A percentile compares a stretch with the other conserved stretches of the same genome.
Conservation (phyloP, 2,113 vertebrate species). For the Psilopogon haemacephalus region DNA sequence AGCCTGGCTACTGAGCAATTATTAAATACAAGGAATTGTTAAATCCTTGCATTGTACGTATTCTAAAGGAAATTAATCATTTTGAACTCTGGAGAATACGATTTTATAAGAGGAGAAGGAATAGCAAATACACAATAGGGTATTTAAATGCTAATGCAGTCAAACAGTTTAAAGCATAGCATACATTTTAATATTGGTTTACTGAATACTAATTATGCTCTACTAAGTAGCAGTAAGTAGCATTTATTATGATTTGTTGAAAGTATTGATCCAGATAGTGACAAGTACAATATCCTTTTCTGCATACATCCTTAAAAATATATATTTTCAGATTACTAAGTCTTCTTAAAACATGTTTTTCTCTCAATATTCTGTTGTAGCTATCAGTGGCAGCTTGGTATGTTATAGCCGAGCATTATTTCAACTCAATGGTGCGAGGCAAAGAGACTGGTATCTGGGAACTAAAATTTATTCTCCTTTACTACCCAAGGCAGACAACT, state of each 20-base stretch:
- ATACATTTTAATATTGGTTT: conserved; percentile 70
- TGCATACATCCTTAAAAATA: conserved; percentile 38
- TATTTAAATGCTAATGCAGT: conserved; percentile 75
- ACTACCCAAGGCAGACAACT: background rate
- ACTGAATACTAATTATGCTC: conserved; percentile 68
- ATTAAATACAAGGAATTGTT: conserved; percentile 69
- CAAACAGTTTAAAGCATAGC: conserved; percentile 69
- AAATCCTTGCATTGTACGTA: conserved; percentile 68
- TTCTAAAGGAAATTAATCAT: conserved; percentile 77
- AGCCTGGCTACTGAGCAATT: conserved; percentile 68
- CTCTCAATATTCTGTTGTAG: background rate
- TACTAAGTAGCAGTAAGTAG: conserved; percentile 65
- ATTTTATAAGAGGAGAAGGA: conserved; percentile 67
- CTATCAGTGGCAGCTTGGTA: background rate
- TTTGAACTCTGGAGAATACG: conserved; percentile 69
- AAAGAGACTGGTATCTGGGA: background rate
- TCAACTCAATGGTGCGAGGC: background rate
- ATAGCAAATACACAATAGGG: conserved; percentile 71
- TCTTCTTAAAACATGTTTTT: conserved; percentile 9
- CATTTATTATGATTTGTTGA: conserved; percentile 64
- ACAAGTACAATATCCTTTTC: conserved; percentile 44
- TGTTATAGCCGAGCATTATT: background rate
- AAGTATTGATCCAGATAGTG: conserved; percentile 65
- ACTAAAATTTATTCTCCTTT: background rate
- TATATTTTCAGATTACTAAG: conserved; percentile 31